Base-by-base conservation (phyloP, 2,888 invertebrate species). In the Ophonus ardosiacus region DNA sequence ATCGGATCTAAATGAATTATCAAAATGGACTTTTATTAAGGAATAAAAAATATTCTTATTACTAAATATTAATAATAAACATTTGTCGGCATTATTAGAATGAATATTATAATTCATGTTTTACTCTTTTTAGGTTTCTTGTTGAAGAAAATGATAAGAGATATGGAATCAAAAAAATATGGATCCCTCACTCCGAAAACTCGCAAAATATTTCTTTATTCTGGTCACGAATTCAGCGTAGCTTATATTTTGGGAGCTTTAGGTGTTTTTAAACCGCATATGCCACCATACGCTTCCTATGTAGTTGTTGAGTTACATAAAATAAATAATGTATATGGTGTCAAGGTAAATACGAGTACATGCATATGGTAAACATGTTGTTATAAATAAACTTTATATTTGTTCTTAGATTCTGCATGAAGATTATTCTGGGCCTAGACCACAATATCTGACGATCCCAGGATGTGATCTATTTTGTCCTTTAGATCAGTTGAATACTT, bases 321-420 rank as follows among this genome's bases (percentile, higher is more conserved):
- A n/a, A n/a, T n/a, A n/a, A n/a, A n/a, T n/a, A n/a, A n/a, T n/a
- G n/a, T n/a, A n/a, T n/a, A n/a, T n/a, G n/a, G n/a, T n/a, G n/a
- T n/a, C n/a, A n/a, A n/a, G n/a, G n/a, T n/a, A n/a, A n/a, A n/a
- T 31, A 71, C 18, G 13, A 7, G 8, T 10, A 65, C n/a, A 21
- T 65, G 31, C n/a, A 65, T 65, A 18, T 65, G 21, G 13, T 24
- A 65, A 65, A 24, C 4, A 51, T 57, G n/a, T 13, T 61, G 15
- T 4, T 18, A 21, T 61, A 61, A 61, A 18, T 61, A 10, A 21
- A 21, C 7, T n/a, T 6, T 51, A 8, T 71, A 3, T 6, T 71
- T 38, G 10, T 51, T 76, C 10, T 87, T 78, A 89, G 89, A 61
- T 89, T 10, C 88, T 86, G 43, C 88, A 89, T 71, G 87, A 89